phyloP scores from a whole-genome alignment of 2,113 vertebrate genomes.

The Redunca redunca region DNA sequence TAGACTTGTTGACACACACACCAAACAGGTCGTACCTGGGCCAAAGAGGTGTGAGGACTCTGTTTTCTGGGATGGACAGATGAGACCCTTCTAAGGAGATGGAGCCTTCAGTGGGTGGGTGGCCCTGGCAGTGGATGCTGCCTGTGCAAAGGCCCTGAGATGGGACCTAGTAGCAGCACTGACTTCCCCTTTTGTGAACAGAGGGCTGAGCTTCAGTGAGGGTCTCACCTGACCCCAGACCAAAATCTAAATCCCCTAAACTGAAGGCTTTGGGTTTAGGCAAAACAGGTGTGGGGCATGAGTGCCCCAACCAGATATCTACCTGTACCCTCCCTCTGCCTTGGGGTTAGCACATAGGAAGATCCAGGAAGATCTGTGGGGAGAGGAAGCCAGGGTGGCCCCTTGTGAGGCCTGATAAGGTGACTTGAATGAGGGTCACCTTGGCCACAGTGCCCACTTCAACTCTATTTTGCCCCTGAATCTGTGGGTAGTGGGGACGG shows the following conservation, averaged over 20 bases:
- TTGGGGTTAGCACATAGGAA: neutral
- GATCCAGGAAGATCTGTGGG: neutral
- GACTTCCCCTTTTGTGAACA: neutral
- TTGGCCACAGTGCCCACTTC: neutral
- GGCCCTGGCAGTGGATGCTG: neutral
- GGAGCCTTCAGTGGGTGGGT: no score
- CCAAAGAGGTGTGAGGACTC: neutral
- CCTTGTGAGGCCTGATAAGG: neutral
- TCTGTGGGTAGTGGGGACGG: neutral
- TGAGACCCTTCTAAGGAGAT: neutral
- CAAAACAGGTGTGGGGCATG: neutral
- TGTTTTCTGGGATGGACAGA: neutral
- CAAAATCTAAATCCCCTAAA: neutral
- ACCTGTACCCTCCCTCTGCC: rapidly evolving
- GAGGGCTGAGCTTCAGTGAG: neutral
- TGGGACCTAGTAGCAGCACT: neutral
- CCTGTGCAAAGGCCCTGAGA: neutral
- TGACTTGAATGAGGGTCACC: neutral
- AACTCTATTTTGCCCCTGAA: neutral
- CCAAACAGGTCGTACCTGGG: neutral
- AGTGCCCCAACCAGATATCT: no score
- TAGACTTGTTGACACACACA: neutral
- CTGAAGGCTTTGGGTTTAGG: neutral
- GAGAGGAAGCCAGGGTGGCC: neutral
- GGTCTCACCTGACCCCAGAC: neutral